Base-by-base conservation (phyloP, 2,113 vertebrate species). In the Carettochelys insculpta region DNA sequence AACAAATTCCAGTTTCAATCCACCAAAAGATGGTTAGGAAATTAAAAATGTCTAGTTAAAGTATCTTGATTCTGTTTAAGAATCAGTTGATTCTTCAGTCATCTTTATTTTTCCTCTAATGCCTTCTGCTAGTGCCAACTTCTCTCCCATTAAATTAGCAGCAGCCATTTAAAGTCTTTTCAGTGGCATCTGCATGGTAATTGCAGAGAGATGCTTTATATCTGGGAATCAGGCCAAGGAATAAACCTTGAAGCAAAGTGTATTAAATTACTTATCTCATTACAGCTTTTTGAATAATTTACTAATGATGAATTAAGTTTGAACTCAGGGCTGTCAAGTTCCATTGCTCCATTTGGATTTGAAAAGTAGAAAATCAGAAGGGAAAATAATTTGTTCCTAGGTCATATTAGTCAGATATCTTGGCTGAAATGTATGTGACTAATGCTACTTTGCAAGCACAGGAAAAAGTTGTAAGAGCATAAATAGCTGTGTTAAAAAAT, bases 221-320 rank as follows among this genome's bases (percentile, higher is more conserved):
- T 95, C 97, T 96, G 98, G 97, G 98, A 98, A 97, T 83, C 92
- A 71, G 68, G 98, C 98, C 98, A 98, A 97, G 90, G 95, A 97
- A 97, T 97, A 96, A 97, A 97, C 97, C 97, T 98, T 96, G 97
- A 97, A 97, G 98, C 97, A 96, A 96, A 98, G 96, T 96, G 88
- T 97, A 97, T 97, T 97, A 97, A 97, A 98, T 98, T 96, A 97
- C 97, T 98, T 98, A 96, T 97, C 97, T 97, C 85, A 80, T 97
- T 97, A 97, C 95, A 96, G 96, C 95, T 96, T 97, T 97, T 96
- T 97, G 98, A 97, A 94, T 95, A 97, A 96, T 95, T 97, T 98
- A 96, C 97, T 97, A 97, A 95, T 95, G 94, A 96, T 96, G 95
- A 94, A 95, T 96, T 96, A 93, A 92, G 96, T 95, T 96, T 94